Base-by-base conservation (phyloP, 2,888 invertebrate genomes). In the Orgyia antiqua region DNA sequence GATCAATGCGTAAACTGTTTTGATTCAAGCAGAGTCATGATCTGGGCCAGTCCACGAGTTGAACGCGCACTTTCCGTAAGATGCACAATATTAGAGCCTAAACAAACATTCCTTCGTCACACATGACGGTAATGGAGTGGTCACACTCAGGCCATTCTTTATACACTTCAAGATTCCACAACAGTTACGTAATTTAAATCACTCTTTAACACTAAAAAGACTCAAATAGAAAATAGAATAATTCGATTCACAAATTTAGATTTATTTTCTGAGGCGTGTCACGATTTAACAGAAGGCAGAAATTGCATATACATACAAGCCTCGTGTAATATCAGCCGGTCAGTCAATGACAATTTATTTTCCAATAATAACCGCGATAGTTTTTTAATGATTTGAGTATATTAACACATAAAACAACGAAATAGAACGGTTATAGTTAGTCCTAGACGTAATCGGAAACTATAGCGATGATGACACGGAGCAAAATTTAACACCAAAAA, bases 301-400 rank as follows among this genome's bases (percentile, higher is more conserved):
- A 87, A 84, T 86, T 83, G 82, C 84, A 74, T 83, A 86, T 79
- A 86, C 86, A 87, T 87, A 84, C 84, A 86, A 84, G 84, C 87
- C 86, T 86, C 83, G 84, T 86, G 86, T 86, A 84, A 84, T 87
- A 87, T 87, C 87, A 87, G 87, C 87, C 87, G 87, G 87, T 87
- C 86, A 78, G 78, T 83, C 86, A 84, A 83, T 87, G 84, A 86
- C 87, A 86, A 86, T 84, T 68, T 76, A 82, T 80, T 82, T 80
- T 76, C 64, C 65, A 66, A 69, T 76, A 74, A 68, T 72, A 77
- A 78, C 76, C 79, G 65, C 68, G 62, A 58, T 58, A 72, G 65
- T 70, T 72, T 72, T 67, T 68, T 59, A 40, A 65, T 68, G 61
- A 73, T 76, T 78, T 63, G 61, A 52, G 63, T 56, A 58, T 68